phyloP scores from a whole-genome alignment of 2,797 vertebrate genomes.

The Falco cherrug region DNA sequence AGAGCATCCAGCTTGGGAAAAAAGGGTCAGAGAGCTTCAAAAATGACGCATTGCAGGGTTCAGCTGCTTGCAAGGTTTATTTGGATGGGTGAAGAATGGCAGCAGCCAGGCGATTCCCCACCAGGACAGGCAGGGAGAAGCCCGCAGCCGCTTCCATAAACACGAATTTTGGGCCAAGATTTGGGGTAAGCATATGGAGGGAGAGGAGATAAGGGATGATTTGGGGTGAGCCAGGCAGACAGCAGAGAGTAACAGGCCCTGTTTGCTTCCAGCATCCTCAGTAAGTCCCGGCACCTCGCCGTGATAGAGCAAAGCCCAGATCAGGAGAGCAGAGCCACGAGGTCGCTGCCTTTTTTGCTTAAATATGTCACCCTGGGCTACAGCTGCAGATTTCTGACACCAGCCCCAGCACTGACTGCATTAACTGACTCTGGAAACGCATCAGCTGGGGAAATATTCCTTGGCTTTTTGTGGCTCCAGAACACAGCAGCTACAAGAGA shows the following conservation, averaged over 20 bases:
- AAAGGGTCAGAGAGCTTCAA: neutral
- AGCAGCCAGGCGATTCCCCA: neutral
- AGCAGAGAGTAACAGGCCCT: fast-evolving
- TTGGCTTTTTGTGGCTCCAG: neutral
- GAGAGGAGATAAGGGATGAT: neutral
- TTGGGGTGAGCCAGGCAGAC: neutral
- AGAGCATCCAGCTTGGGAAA: neutral
- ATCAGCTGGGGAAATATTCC: neutral
- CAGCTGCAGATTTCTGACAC: neutral
- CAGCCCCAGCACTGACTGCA: fast-evolving
- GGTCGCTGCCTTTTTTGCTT: neutral
- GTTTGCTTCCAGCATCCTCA: neutral
- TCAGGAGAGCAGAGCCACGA: fast-evolving
- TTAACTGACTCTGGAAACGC: neutral
- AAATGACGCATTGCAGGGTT: neutral
- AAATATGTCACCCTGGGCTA: neutral
- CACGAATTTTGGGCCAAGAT: neutral
- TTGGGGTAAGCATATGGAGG: neutral
- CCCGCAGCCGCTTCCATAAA: neutral
- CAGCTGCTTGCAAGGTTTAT: neutral
- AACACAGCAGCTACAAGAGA: neutral
- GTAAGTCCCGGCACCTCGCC: fast-evolving
- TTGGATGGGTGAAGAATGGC: neutral
- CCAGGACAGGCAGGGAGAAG: neutral
- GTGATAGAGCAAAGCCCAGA: neutral